These are phyloP conservation scores for Podotricha telesiphe DNA, from an alignment of 2,888 invertebrate genomes.

Conservation along the genomic window DNA sequence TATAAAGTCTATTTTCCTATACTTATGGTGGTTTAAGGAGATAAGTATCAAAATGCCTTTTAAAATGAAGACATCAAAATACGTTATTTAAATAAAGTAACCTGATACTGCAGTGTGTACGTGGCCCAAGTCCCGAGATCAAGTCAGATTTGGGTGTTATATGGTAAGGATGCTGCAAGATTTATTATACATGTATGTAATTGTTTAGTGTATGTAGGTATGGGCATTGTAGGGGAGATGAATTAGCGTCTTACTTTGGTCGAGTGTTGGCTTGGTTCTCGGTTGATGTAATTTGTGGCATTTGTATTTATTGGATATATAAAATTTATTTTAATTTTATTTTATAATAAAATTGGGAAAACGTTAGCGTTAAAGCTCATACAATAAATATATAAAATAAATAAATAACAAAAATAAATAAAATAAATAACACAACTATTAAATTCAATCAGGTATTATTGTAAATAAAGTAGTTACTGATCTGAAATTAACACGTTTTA, in stretches of 20 bases:
- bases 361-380: too few species aligned
- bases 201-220: slow-evolving; percentile 35
- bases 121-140: slow-evolving; percentile 57
- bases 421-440: too few species aligned
- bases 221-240: background rate
- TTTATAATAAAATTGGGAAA: too few species aligned
- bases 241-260: background rate
- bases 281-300: background rate
- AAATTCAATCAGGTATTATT: too few species aligned
- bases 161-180: slow-evolving; percentile 40
- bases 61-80: slow-evolving; percentile 75
- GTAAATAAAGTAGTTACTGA: too few species aligned
- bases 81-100: slow-evolving; percentile 75
- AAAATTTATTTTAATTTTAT: too few species aligned
- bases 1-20: slow-evolving; percentile 14
- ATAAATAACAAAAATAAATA: too few species aligned
- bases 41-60: slow-evolving; percentile 46
- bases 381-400: too few species aligned
- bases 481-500: too few species aligned
- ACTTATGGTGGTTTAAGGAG: slow-evolving; percentile 6
- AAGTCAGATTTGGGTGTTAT: slow-evolving; percentile 52
- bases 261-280: background rate
- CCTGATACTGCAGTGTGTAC: slow-evolving; percentile 67
- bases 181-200: slow-evolving; percentile 37
- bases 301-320: too few species aligned